Evolutionary conservation across 2,888 invertebrate species (phyloP), one percentile per base, ranked within the genome.

Genomic region (Chaitophorus viminalis): DNA sequence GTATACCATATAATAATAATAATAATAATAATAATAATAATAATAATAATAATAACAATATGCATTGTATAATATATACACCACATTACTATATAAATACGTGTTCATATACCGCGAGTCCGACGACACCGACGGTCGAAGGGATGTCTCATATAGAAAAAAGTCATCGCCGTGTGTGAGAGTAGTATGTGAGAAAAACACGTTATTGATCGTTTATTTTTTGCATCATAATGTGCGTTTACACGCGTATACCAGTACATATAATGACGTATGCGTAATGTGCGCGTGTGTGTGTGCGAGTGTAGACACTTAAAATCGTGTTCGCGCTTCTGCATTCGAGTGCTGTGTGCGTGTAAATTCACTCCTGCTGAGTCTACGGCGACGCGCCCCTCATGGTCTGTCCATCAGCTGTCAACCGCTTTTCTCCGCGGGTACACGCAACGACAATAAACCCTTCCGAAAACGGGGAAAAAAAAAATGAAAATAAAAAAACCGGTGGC

Each of bases 331-430:
- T 68, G 60, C 60, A 9, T 25, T 21, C 21, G 60, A 3, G 21
- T 72, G 86, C 3, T 86, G 79, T 54, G 79, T 72, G 72, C 72
- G 79, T 74, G 29, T 70, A 72, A 86, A 86, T 86, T 54, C 79
- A 21, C 72, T 86, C 86, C 86, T 52, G 79, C 86, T 86, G 86
- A 25, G 81, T 36, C 18, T n/a, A 4, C 76, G 46, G 39, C 9
- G 72, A 33, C 14, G 39, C 39, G 39, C 75, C 79, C 60, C 21
- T 81, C 36, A 36, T 52, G 72, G 86, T 79, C 88, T 65, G 88
- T 82, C 82, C 85, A 33, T 82, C 88, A 88, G 82, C 88, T 82
- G 88, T 82, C 88, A 82, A 75, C 81, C 75, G 70, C 76, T 88
- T 76, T 88, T 88, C 79, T 52, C 31, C 25, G 33, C 60, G 11